Conservation (phyloP, 2,113 vertebrate genomes). For the Bubo blakistoni region DNA sequence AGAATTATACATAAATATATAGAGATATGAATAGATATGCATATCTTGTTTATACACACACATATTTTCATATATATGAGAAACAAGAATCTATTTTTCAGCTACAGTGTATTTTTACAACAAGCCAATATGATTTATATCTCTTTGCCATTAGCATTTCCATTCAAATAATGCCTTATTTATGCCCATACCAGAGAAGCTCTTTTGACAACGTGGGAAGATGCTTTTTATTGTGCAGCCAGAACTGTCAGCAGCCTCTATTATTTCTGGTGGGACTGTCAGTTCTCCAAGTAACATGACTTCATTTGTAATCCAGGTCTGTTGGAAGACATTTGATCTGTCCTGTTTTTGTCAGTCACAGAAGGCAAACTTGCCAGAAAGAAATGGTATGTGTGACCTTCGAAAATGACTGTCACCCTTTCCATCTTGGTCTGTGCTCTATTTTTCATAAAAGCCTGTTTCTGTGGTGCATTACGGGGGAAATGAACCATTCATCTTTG, state of each 20-base stretch:
- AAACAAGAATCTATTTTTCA: neutral
- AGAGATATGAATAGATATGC: neutral
- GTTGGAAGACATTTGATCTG: neutral
- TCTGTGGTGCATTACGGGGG: neutral
- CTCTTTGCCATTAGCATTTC: neutral
- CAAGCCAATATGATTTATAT: neutral
- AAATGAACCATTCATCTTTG: neutral
- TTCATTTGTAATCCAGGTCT: constrained; percentile 38
- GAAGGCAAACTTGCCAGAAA: neutral
- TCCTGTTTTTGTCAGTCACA: neutral
- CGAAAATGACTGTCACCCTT: neutral
- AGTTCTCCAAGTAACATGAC: constrained; percentile 20
- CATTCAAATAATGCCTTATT: constrained; percentile 1
- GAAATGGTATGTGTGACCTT: neutral
- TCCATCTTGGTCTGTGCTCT: neutral
- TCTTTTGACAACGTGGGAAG: neutral
- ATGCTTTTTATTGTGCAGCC: neutral
- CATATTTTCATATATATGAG: neutral
- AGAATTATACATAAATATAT: neutral
- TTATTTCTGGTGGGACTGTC: constrained; percentile 42
- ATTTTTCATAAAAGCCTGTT: neutral
- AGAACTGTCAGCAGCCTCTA: constrained; percentile 25
- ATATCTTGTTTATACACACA: neutral
- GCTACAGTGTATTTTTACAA: neutral
- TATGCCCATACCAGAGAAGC: neutral